These are phyloP conservation scores for Peribatodes rhomboidaria DNA, from an alignment of 2,888 invertebrate genomes.

Conservation along the genomic window DNA sequence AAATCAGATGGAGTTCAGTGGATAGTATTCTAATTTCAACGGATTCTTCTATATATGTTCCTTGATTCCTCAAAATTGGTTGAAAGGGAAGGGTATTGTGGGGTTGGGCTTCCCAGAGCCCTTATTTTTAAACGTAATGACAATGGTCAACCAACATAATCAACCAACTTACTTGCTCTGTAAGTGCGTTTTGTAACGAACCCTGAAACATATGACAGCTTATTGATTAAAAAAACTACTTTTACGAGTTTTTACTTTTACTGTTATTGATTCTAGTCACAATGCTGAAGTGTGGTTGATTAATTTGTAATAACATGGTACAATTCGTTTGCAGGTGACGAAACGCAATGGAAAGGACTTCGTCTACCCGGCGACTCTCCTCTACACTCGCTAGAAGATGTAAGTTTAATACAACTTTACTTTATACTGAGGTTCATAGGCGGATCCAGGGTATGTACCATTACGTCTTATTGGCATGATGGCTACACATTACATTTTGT, in stretches of 20 bases:
- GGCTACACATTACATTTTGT: no score
- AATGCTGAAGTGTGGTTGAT: not conserved
- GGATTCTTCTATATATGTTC: no score
- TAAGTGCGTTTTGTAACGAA: slow-evolving; percentile 3
- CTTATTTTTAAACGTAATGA: no score
- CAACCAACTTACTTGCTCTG: no score
- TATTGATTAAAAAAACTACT: not conserved
- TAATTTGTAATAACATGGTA: not conserved
- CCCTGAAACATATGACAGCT: not conserved
- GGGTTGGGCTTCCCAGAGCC: no score
- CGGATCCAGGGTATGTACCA: no score
- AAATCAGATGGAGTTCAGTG: not conserved
- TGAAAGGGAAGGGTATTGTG: no score
- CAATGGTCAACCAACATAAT: not conserved
- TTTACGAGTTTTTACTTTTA: not conserved
- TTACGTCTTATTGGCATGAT: no score
- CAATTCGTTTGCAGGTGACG: not conserved
- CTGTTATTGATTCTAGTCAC: slow-evolving; percentile 2
- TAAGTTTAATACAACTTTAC: slow-evolving; percentile 35
- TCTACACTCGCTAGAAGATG: slow-evolving; percentile 52
- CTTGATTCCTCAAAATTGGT: no score
- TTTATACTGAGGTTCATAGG: not conserved
- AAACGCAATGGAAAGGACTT: slow-evolving; percentile 43
- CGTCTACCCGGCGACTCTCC: slow-evolving; percentile 63
- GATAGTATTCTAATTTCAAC: no score